phyloP scores from a whole-genome alignment of 1,140 invertebrate genomes.

The Bombus fervidus region DNA sequence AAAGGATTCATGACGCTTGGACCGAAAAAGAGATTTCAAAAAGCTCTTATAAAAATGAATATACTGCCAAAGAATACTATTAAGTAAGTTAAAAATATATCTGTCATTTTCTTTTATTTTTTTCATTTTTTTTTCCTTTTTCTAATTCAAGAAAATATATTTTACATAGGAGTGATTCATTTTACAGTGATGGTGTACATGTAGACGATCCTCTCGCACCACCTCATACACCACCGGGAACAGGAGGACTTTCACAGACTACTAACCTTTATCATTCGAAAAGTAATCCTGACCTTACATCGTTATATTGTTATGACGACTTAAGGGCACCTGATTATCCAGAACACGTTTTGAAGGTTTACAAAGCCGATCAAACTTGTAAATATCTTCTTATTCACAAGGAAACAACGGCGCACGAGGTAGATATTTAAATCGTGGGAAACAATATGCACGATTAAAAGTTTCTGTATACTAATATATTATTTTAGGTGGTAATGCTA shows the following conservation, averaged over 20 bases:
- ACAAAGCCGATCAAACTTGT: slow-evolving; percentile 97
- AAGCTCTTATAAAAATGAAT: slow-evolving; percentile 95
- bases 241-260: slow-evolving; percentile 76
- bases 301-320: slow-evolving; percentile 89
- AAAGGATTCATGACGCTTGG: slow-evolving; percentile 95
- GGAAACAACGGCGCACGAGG: slow-evolving; percentile 98
- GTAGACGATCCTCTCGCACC: slow-evolving; percentile 83
- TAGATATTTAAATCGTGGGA: slow-evolving; percentile 37
- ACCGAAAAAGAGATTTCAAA: slow-evolving; percentile 91
- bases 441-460: neutral
- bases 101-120: neutral
- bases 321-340: slow-evolving; percentile 92
- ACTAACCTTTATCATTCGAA: slow-evolving; percentile 90
- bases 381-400: slow-evolving; percentile 99
- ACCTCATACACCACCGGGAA: slow-evolving; percentile 81
- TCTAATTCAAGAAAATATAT: neutral
- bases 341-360: slow-evolving; percentile 99
- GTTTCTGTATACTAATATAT: slow-evolving; percentile 17
- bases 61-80: slow-evolving; percentile 94
- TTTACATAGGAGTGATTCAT: slow-evolving; percentile 23
- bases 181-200: slow-evolving; percentile 83
- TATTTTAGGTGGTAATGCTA: slow-evolving; percentile 93
- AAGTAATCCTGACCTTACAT: slow-evolving; percentile 95
- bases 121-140: neutral
- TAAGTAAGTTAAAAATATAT: slow-evolving; percentile 81